Evolutionary conservation across 1,140 invertebrate species (phyloP), one percentile per base, ranked within the genome.

Genomic region (Theocolax elegans): DNA sequence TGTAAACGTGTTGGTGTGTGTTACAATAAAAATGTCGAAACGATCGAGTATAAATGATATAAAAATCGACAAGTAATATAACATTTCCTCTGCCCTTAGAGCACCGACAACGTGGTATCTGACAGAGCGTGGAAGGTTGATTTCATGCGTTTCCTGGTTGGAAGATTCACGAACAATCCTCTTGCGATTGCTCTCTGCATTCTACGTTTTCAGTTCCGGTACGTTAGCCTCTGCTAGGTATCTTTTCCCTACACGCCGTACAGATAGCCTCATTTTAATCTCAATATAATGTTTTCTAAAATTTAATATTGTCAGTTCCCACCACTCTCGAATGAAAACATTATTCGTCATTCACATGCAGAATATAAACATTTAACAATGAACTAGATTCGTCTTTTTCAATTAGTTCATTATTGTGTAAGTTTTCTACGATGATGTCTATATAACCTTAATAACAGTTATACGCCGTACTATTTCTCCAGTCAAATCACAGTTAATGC

Each of bases 171-270:
- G 21, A 44, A 27, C 38, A 53, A 49, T 66, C 63, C 49, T 66
- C 63, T 68, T 68, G 66, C 29, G 8, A 9, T 44, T 46, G 35
- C 1, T 25, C 15, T 56, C 21, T 23, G 17, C 31, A 29, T 29
- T 67, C 72, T 80, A 82, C 63, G 74, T 73, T 81, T 81, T 81
- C 60, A 76, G 75, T 73, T 78, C 77, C 66, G 74, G 72, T 48
- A 58, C 66, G 59, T 72, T 72, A 72, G 60, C 67, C 67, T 76
- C 79, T 40, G 76, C 76, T 74, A 78, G 64, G 72, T 80, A 76
- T 75, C 74, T 79, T 80, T 82, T 81, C 40, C 80, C 80, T 82
- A 79, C 56, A 81, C 74, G 69, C 76, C 74, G 73, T 73, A 77
- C 74, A 81, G 75, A 80, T 63, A 77, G 60, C 73, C 38, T 72